Evolutionary conservation across 2,113 vertebrate genomes (phyloP).

Genomic region (Hoplias malabaricus): DNA sequence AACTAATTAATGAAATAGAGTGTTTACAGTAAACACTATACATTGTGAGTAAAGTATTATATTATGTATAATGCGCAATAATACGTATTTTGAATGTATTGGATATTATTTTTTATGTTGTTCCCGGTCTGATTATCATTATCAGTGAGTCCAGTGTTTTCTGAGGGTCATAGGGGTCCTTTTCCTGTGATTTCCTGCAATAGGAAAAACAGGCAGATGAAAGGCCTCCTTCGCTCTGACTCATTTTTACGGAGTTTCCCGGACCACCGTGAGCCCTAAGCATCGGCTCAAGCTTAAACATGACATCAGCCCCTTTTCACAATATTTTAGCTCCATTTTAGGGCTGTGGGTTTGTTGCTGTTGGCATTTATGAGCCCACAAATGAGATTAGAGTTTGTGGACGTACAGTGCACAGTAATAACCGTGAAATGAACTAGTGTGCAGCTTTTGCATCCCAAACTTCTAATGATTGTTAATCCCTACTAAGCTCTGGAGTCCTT

Average conservation of each 20-base stretch:
- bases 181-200: not conserved
- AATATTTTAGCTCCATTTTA: slow-evolving; percentile 4
- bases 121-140: not conserved
- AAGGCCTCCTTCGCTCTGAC: slow-evolving; percentile 16
- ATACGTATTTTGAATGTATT: not conserved
- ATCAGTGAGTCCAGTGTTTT: not conserved
- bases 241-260: slow-evolving; percentile 27
- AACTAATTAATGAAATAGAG: too few relatives aligned
- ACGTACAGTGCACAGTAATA: not conserved
- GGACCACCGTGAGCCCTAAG: slow-evolving; percentile 26
- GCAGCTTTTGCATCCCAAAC: not conserved
- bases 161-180: not conserved
- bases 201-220: not conserved
- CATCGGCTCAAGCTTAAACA: slow-evolving; percentile 6
- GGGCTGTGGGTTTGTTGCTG: not conserved
- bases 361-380: not conserved
- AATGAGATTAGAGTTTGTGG: not conserved
- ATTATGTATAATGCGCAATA: too few relatives aligned
- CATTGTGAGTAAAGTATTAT: too few relatives aligned
- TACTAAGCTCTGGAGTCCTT: not conserved
- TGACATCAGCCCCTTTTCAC: slow-evolving; percentile 9
- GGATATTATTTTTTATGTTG: not conserved
- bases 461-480: not conserved
- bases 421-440: not conserved
- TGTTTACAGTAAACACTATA: too few relatives aligned